These are phyloP conservation scores for Tipula helvola DNA, from an alignment of 2,888 invertebrate species.

Conservation along the genomic window DNA sequence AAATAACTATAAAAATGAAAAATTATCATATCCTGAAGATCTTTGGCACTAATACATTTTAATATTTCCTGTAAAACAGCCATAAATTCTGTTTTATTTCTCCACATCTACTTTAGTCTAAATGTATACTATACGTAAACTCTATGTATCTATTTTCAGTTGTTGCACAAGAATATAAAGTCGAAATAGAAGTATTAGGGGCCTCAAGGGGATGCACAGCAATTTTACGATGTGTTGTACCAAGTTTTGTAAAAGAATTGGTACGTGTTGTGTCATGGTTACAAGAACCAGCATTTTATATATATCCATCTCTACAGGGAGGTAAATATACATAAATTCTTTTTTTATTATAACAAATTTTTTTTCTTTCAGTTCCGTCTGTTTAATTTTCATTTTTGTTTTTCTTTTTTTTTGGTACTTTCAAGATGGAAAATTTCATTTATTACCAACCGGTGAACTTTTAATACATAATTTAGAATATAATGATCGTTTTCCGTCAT, in stretches of 20 bases:
- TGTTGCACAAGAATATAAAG: slow-evolving; percentile 60
- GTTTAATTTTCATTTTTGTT: neutral
- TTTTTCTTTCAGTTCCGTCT: neutral
- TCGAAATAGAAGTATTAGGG: slow-evolving; percentile 56
- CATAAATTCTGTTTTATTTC: neutral
- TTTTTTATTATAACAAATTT: neutral
- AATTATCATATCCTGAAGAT: neutral
- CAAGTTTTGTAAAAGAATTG: slow-evolving; percentile 59
- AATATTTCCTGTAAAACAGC: neutral
- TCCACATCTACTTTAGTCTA: neutral
- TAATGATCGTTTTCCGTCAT: slow-evolving; percentile 58
- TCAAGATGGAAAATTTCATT: slow-evolving; percentile 60
- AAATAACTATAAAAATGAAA: neutral
- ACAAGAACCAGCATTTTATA: slow-evolving; percentile 59
- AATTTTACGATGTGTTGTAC: slow-evolving; percentile 56
- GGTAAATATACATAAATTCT: slow-evolving; percentile 38
- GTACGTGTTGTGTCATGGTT: slow-evolving; percentile 64
- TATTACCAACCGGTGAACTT: slow-evolving; percentile 59
- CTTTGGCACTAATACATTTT: neutral
- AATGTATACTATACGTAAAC: neutral
- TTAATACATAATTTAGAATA: slow-evolving; percentile 61
- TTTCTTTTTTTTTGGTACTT: neutral
- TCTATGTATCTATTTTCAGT: slow-evolving; percentile 39
- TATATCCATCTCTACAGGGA: slow-evolving; percentile 62
- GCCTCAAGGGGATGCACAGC: slow-evolving; percentile 60